These are phyloP conservation scores for Pitta sordida DNA, from an alignment of 2,113 vertebrate genomes.

Conservation along the genomic window DNA sequence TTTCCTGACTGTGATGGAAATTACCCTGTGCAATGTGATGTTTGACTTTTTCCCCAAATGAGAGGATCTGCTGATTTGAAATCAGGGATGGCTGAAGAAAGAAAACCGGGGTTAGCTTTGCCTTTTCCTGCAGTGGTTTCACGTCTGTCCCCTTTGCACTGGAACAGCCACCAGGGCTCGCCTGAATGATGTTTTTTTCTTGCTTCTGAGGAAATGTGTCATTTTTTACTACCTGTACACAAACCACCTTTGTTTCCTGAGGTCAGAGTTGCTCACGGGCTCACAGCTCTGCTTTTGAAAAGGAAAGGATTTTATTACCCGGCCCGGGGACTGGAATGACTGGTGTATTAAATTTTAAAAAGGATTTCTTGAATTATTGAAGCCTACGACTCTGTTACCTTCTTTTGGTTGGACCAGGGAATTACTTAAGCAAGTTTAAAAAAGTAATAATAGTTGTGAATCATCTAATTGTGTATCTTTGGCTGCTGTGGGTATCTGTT, in stretches of 20 bases:
- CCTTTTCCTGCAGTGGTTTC: not conserved
- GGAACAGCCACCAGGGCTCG: not conserved
- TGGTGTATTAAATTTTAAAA: constrained; percentile 44
- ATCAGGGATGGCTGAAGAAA: not conserved
- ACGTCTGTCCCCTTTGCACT: not conserved
- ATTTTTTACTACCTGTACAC: not conserved
- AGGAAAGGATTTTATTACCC: constrained; percentile 28
- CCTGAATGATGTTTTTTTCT: not conserved
- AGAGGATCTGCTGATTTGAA: not conserved
- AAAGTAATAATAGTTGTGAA: not conserved
- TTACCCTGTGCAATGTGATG: too few relatives aligned
- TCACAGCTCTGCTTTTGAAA: not conserved
- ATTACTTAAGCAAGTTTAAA: not conserved
- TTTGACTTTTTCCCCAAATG: not conserved
- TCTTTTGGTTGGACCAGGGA: not conserved
- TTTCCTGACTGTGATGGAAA: not conserved
- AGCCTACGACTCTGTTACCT: not conserved
- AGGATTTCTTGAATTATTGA: constrained; percentile 57
- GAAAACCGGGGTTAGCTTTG: not conserved
- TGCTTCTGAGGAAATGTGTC: not conserved
- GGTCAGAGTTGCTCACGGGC: not conserved
- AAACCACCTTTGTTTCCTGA: not conserved
- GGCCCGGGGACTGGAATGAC: not conserved
- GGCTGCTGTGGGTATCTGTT: not conserved
- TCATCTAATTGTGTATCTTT: not conserved